These are phyloP conservation scores for Poecilia picta DNA, from an alignment of 2,797 vertebrate genomes.

Conservation along the genomic window DNA sequence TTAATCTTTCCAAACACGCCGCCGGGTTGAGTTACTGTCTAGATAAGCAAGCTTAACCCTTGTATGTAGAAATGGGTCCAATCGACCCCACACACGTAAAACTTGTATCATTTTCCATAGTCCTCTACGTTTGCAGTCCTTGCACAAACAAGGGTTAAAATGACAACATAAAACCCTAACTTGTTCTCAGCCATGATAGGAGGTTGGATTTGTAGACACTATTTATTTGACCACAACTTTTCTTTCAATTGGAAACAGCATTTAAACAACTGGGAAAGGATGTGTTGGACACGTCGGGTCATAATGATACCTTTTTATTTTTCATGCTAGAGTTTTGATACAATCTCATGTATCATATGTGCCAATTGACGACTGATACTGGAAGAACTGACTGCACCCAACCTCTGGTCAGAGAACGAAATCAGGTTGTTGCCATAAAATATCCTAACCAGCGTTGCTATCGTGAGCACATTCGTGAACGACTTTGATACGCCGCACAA, in stretches of 20 bases:
- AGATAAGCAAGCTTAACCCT: slow-evolving; percentile 2
- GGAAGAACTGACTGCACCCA: background rate
- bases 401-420: background rate
- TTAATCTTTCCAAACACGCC: slow-evolving; percentile 26
- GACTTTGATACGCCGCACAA: background rate
- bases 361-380: background rate
- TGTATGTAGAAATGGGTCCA: too few relatives aligned
- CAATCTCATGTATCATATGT: background rate
- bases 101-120: too few relatives aligned
- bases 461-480: background rate
- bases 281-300: background rate
- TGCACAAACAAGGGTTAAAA: background rate
- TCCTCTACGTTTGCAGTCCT: too few relatives aligned
- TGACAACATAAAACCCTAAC: background rate
- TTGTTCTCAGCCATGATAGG: background rate
- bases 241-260: background rate
- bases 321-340: background rate
- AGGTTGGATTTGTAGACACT: background rate
- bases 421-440: background rate
- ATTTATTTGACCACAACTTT: background rate
- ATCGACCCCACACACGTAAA: too few relatives aligned
- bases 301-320: background rate
- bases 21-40: slow-evolving; percentile 7
- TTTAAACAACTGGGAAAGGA: background rate
- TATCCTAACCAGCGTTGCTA: background rate